phyloP scores from a whole-genome alignment of 2,888 invertebrate species.

The Eupithecia tripunctaria region DNA sequence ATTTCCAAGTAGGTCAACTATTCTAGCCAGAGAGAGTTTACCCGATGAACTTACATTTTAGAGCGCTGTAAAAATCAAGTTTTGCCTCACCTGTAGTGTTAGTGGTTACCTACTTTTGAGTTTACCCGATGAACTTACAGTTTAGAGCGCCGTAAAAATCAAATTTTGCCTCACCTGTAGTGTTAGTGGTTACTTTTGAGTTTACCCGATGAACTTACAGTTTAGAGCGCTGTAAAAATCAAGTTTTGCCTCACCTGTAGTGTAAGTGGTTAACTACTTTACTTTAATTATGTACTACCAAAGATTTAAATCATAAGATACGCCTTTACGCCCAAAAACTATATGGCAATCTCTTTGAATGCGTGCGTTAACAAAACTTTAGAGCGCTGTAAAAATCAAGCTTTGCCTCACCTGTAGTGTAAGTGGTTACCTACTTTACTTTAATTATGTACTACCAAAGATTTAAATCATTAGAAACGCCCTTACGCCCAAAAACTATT shows the following conservation, averaged over 20 bases:
- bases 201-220: neutral
- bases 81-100: neutral
- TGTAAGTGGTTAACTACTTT: neutral
- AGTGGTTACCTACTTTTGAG: neutral
- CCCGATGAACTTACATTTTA: neutral
- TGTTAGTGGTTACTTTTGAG: neutral
- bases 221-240: neutral
- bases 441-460: too few species aligned
- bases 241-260: neutral
- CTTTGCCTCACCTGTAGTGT: neutral
- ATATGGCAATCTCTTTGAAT: too few species aligned
- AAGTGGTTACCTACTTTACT: neutral
- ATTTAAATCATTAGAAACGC: too few species aligned
- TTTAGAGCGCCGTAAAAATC: neutral
- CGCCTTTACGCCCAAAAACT: too few species aligned
- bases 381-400: neutral
- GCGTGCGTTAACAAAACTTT: too few species aligned
- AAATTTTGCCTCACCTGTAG: neutral
- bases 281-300: too few species aligned
- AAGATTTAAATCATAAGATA: too few species aligned
- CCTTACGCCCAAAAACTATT: too few species aligned
- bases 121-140: neutral
- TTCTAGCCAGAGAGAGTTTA: neutral
- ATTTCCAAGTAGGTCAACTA: conserved; percentile 30
- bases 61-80: neutral